Base-by-base conservation (phyloP, 1,140 invertebrate genomes). In the Atta colombica region DNA sequence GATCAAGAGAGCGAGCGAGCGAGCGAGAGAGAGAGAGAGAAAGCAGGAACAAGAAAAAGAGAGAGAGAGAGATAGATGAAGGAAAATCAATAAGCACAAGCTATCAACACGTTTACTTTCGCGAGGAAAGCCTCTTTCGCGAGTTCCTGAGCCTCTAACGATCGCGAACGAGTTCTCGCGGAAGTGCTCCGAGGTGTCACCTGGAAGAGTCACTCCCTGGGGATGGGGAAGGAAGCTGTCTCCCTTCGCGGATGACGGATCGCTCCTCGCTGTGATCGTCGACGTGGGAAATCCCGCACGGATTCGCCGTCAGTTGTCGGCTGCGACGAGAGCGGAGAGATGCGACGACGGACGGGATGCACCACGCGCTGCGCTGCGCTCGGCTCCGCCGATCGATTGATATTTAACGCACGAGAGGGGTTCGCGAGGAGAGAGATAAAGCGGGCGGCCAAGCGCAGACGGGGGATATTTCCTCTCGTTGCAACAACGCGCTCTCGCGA, bases 91-190 rank as follows among this genome's bases (percentile, higher is more conserved):
- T 71, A 60, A 74, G 55, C 25, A 45, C 25, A 45, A 75, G 74
- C 55, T 35, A 78, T 35, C 77, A 89, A 89, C 91, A 86, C 39
- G 75, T 88, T 81, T 69, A 72, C 51, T 69, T 66, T 60, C 21
- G 78, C 81, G 75, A 81, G 45, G 49, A 77, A 68, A 74, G 81
- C 39, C 55, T 74, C 51, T 85, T 55, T 77, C 49, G 31, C 71
- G 16, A 75, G 12, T 71, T 81, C 31, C n/a, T 25, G 21, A n/a
- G 16, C 51, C 12, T 35, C 16, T 39, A 16, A 1, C 16, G n/a
- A 71, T 28, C 18, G 65, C 10, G 35, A 68, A n/a, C 31, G 14
- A 61, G 14, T 31, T 77, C 31, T 53, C 51, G 66, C 8, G 16
- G 18, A 72, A 28, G 39, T 25, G 45, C 60, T 16, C 25, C 77